These are phyloP conservation scores for Drosophila acutilabella DNA, from an alignment of 2,888 invertebrate genomes.

Conservation along the genomic window DNA sequence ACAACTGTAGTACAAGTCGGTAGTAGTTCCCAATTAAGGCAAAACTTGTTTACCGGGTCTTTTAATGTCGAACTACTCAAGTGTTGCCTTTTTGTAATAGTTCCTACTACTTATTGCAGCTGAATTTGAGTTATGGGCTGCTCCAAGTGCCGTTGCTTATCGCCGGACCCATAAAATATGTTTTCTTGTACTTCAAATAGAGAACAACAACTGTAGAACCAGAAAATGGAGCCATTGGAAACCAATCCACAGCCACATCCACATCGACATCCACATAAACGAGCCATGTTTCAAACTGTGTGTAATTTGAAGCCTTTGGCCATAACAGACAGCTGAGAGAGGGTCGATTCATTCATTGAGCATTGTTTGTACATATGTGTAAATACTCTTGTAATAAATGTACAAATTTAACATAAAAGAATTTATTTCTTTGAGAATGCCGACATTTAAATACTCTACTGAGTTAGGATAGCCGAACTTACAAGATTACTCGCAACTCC, in stretches of 20 bases:
- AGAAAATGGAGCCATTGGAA: neutral
- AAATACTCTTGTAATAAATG: slow-evolving; percentile 31
- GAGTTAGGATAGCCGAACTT: too few relatives aligned
- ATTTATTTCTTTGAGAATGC: too few relatives aligned
- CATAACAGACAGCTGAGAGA: slow-evolving; percentile 50
- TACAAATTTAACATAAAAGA: slow-evolving; percentile 6
- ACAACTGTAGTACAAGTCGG: too few relatives aligned
- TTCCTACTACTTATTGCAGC: slow-evolving; percentile 9
- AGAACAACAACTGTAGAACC: neutral
- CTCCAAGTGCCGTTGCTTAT: slow-evolving; percentile 63
- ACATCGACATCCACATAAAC: slow-evolving; percentile 9
- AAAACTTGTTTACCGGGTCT: neutral
- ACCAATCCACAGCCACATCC: neutral
- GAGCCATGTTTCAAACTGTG: slow-evolving; percentile 42
- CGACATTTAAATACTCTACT: neutral
- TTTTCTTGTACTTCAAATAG: slow-evolving; percentile 35
- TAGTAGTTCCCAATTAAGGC: too few relatives aligned
- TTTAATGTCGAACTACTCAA: neutral
- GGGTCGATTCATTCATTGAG: slow-evolving; percentile 19
- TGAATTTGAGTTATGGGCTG: slow-evolving; percentile 50
- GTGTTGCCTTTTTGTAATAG: neutral
- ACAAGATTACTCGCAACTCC: too few relatives aligned
- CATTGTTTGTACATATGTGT: slow-evolving; percentile 13
- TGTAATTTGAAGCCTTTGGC: slow-evolving; percentile 70
- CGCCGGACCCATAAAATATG: slow-evolving; percentile 53